Evolutionary conservation across 1,140 invertebrate genomes (phyloP).

Genomic region (Fragariocoptes setiger): DNA sequence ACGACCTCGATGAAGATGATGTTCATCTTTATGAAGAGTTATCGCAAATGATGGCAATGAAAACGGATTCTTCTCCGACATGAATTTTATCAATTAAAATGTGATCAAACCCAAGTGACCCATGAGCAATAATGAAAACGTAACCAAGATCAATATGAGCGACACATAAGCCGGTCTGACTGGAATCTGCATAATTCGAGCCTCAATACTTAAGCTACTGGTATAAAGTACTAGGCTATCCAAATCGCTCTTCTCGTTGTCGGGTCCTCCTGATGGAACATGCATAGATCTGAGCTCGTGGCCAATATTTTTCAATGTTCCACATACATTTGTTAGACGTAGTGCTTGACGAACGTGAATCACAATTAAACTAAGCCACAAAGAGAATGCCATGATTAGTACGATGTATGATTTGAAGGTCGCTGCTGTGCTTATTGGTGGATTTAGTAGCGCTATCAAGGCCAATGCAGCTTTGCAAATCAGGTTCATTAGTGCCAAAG

Average conservation of each 20-base stretch:
- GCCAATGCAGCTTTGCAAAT: not conserved
- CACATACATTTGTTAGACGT: conserved; percentile 35
- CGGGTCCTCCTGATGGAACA: conserved; percentile 22
- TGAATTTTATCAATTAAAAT: not conserved
- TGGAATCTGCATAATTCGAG: conserved; percentile 25
- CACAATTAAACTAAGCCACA: conserved; percentile 5
- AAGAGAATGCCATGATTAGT: not conserved
- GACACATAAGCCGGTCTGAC: conserved; percentile 3
- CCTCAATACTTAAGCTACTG: conserved; percentile 33
- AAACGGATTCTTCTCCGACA: not conserved
- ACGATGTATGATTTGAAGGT: not conserved
- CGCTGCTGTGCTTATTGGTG: not conserved
- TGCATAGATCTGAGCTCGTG: conserved; percentile 29
- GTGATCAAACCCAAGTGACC: not conserved
- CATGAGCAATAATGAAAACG: not conserved
- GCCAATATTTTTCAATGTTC: conserved; percentile 30
- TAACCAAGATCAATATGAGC: not conserved
- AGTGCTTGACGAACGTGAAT: conserved; percentile 27
- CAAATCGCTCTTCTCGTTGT: conserved; percentile 33
- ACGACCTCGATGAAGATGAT: not conserved
- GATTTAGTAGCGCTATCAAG: conserved; percentile 1
- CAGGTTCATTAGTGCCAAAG: conserved; percentile 6
- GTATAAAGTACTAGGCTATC: conserved; percentile 40
- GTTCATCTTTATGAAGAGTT: not conserved
- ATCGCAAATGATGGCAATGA: not conserved